Conservation (phyloP, 53 echinoderm and acorn worm species). For the Henricia sp. region DNA sequence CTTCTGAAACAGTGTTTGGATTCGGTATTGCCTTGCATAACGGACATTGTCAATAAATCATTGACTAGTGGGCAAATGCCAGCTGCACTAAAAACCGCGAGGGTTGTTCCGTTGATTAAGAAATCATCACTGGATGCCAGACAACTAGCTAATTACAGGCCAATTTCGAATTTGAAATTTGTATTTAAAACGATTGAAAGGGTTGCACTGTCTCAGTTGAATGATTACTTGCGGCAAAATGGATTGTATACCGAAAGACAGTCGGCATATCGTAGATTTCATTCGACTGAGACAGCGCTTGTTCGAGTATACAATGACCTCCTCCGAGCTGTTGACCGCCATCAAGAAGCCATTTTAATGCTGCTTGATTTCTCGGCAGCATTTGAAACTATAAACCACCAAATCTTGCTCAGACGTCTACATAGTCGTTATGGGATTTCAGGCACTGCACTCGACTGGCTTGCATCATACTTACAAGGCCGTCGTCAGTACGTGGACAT, state of each 20-base stretch:
- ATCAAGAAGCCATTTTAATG: slow-evolving; percentile 13
- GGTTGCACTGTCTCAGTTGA: slow-evolving; percentile 22
- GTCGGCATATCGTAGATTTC: too few relatives aligned
- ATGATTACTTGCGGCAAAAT: background rate
- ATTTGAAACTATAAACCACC: too few relatives aligned
- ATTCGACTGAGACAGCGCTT: slow-evolving; percentile 20
- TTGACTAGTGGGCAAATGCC: background rate
- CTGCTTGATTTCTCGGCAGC: background rate
- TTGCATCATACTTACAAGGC: background rate
- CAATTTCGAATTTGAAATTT: slow-evolving; percentile 54
- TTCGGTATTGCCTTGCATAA: too few relatives aligned
- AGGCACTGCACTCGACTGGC: background rate
- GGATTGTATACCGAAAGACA: slow-evolving; percentile 21
- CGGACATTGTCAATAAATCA: slow-evolving; percentile 56
- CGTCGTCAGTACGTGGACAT: slow-evolving; percentile 8
- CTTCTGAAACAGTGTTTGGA: slow-evolving; percentile 30
- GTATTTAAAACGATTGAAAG: slow-evolving; percentile 35
- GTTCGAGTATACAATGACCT: background rate
- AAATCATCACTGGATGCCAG: slow-evolving; percentile 42
- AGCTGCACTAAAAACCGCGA: slow-evolving; percentile 31
- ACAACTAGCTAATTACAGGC: slow-evolving; percentile 48
- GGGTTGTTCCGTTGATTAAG: slow-evolving; percentile 51
- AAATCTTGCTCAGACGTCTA: background rate
- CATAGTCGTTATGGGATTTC: background rate
- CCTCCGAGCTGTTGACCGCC: background rate